Percentiles rank a stretch among this genome's conserved stretches.
phyloP scores from a whole-genome alignment of 2,888 invertebrate species.

The Boloria selene region DNA sequence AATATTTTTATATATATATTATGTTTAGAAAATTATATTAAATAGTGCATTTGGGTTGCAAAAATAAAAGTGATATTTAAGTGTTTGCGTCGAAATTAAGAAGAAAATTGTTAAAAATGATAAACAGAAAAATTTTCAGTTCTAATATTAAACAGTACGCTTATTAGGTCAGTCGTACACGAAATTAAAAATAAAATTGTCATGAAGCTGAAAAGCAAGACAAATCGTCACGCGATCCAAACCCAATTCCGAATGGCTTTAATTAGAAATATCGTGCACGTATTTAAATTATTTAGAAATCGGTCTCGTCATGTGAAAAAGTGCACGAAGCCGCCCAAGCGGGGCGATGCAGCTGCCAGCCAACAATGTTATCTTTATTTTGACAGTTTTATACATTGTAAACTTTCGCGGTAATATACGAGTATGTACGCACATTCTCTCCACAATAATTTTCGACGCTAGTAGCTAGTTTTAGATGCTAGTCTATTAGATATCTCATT shows the following conservation, averaged over 20 bases:
- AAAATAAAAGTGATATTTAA: conserved; percentile 2
- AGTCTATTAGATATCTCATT: no score
- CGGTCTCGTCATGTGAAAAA: conserved; percentile 75
- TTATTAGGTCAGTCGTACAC: conserved; percentile 36
- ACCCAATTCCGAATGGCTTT: conserved; percentile 68
- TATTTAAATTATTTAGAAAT: conserved; percentile 82
- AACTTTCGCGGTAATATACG: conserved; percentile 20
- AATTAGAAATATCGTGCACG: conserved; percentile 69
- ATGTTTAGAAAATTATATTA: neutral
- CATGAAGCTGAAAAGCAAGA: conserved; percentile 40
- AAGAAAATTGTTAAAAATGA: neutral
- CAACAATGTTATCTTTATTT: conserved; percentile 31
- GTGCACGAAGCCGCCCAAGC: conserved; percentile 76
- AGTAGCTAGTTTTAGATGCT: no score
- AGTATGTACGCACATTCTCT: neutral
- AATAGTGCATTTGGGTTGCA: neutral
- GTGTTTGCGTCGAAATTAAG: neutral
- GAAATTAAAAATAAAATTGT: conserved; percentile 34
- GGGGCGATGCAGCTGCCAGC: conserved; percentile 47
- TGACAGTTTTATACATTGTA: conserved; percentile 26
- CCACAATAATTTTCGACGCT: no score
- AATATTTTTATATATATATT: neutral
- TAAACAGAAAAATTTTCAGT: conserved; percentile 11
- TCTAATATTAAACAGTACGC: neutral
- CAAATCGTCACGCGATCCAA: conserved; percentile 59